Conservation (phyloP, 1,140 invertebrate species). For the Drosophila biarmipes region DNA sequence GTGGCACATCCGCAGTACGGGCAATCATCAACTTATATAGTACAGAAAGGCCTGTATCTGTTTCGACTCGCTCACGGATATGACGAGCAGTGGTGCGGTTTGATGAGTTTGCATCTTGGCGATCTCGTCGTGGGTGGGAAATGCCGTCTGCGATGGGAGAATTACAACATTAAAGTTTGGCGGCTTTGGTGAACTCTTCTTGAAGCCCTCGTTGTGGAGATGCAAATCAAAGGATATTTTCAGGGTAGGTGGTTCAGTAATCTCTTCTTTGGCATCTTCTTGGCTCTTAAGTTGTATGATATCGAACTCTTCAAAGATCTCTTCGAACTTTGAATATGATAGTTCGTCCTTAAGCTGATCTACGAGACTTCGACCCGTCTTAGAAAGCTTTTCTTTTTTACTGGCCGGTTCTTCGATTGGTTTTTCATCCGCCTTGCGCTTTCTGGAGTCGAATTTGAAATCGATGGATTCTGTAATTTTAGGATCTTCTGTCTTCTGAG, state of each 20-base stretch:
- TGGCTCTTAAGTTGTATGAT: slow-evolving; percentile 49
- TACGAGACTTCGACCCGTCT: slow-evolving; percentile 37
- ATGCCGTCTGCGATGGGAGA: slow-evolving; percentile 39
- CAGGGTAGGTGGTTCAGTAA: background rate
- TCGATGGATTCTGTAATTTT: slow-evolving; percentile 2
- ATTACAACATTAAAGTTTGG: slow-evolving; percentile 69
- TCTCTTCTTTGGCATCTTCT: background rate
- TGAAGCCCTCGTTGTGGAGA: slow-evolving; percentile 73
- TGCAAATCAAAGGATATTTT: slow-evolving; percentile 75
- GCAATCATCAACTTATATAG: slow-evolving; percentile 66
- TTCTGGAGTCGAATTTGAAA: slow-evolving; percentile 50
- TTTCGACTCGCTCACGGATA: slow-evolving; percentile 79
- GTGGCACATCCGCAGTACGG: slow-evolving; percentile 8
- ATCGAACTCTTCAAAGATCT: slow-evolving; percentile 66
- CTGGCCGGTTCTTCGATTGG: background rate
- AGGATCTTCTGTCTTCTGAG: slow-evolving; percentile 1
- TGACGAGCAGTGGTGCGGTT: slow-evolving; percentile 60
- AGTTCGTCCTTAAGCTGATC: slow-evolving; percentile 56
- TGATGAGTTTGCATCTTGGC: slow-evolving; percentile 42
- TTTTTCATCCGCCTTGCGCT: slow-evolving; percentile 39
- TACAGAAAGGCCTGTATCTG: slow-evolving; percentile 83
- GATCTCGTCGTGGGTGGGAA: slow-evolving; percentile 67
- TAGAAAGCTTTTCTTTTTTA: slow-evolving; percentile 24
- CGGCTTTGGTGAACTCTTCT: slow-evolving; percentile 57
- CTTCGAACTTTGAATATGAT: slow-evolving; percentile 46